Percentiles rank a stretch among this genome's conserved stretches.
Conservation (phyloP, 2,888 invertebrate species). For the Clivina fossor region DNA sequence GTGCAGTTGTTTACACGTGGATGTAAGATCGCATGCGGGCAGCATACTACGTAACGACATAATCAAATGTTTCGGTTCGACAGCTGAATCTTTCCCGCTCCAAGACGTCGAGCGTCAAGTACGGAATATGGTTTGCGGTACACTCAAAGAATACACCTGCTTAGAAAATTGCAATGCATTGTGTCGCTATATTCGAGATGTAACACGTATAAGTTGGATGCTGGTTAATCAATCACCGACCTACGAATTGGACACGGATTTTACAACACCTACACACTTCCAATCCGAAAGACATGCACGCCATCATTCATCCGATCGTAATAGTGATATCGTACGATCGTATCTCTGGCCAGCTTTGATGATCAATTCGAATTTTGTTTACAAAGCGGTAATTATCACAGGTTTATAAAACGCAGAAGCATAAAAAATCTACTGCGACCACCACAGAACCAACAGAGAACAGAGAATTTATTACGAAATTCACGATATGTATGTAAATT, state of each 20-base stretch:
- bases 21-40: conserved; percentile 51
- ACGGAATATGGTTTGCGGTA: conserved; percentile 67
- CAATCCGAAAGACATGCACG: conserved; percentile 77
- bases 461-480: too few relatives aligned
- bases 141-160: conserved; percentile 91
- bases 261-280: conserved; percentile 61
- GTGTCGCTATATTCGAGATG: conserved; percentile 76
- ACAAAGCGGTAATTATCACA: conserved; percentile 84
- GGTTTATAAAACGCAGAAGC: too few relatives aligned
- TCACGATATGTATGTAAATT: too few relatives aligned
- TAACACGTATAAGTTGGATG: conserved; percentile 86
- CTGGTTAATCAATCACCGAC: conserved; percentile 74
- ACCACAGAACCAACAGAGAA: too few relatives aligned
- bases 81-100: conserved; percentile 70
- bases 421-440: too few relatives aligned
- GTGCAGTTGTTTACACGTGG: conserved; percentile 55
- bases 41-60: conserved; percentile 50
- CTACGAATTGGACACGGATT: conserved; percentile 68
- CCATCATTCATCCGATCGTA: conserved; percentile 74
- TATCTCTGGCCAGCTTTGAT: conserved; percentile 88
- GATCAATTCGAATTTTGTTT: conserved; percentile 75
- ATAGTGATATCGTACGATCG: conserved; percentile 73
- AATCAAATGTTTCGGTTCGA: conserved; percentile 58
- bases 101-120: conserved; percentile 69
- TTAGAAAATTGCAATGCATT: conserved; percentile 77